phyloP scores from a whole-genome alignment of 2,113 vertebrate species.

The Microcebus griseorufus region DNA sequence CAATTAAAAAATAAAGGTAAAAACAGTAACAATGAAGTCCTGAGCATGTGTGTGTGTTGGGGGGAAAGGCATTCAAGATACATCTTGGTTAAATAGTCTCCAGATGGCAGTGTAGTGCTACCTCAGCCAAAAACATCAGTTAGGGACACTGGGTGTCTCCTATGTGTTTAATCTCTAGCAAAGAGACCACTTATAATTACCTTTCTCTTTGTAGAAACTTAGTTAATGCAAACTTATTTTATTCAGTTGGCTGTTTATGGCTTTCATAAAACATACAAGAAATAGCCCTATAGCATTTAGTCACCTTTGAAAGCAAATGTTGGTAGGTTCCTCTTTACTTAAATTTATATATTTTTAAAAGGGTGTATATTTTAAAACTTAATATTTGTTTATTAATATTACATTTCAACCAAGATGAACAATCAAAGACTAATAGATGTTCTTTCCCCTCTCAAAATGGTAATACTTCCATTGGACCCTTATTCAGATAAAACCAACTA shows the following conservation, averaged over 20 bases:
- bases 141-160: neutral
- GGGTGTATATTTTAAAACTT: neutral
- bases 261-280: conserved; percentile 43
- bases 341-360: neutral
- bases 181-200: neutral
- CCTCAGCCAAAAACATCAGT: neutral
- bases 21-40: neutral
- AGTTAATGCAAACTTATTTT: conserved; percentile 4
- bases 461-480: neutral
- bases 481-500: neutral
- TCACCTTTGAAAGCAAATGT: conserved; percentile 58
- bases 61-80: neutral
- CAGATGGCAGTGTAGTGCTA: conserved; percentile 64
- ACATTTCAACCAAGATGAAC: neutral
- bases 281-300: conserved; percentile 14
- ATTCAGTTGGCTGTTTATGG: conserved; percentile 3
- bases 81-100: conserved; percentile 53
- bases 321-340: neutral
- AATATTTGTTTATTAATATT: neutral
- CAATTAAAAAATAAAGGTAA: neutral
- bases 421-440: neutral
- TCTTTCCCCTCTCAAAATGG: neutral
- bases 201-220: neutral
- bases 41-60: neutral
- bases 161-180: neutral